Evolutionary conservation across 2,113 vertebrate genomes (phyloP), one percentile per base, ranked within the genome.

Genomic region (Rhombomys opimus): DNA sequence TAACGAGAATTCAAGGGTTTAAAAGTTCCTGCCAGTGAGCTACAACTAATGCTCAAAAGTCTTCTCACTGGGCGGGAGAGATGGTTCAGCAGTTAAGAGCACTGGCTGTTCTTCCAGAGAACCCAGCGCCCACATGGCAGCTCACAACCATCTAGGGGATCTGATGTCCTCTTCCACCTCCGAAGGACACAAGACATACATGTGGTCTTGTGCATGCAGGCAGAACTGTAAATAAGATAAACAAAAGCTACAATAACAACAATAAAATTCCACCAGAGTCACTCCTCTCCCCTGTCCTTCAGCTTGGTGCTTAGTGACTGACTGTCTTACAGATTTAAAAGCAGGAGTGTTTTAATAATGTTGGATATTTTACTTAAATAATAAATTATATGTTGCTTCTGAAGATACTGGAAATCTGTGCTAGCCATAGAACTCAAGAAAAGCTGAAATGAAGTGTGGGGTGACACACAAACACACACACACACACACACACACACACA

Each of bases 291-390:
- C 54, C 25, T 80, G 68, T 32, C 61, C 46, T 63, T 89, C 38
- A 63, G 63, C 50, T 82, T n/a, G 23, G 65, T 23, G 67, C 41
- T 89, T 22, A 52, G 6, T 81, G 54, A 46, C 46, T 46, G 46
- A 70, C 65, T 57, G 32, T 63, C 85, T 41, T 61, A 27, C 14
- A 50, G 63, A 88, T 52, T 25, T 54, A 38, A 6, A 17, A 81
- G 46, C 7, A 78, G 61, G 52, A 52, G 8, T 32, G 23, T 91
- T 65, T 82, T 59, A 82, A 73, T 78, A 77, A 80, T 89, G 77
- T 65, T 78, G 61, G 38, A 35, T 57, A 84, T 73, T 72, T 93
- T 87, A 81, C 92, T 82, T 72, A 94, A 57, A 67, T 73, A 92
- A 46, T 7, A 72, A 87, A 65, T 65, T 80, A 38, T 8, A 81